Percentiles rank a stretch among this genome's conserved stretches.
Conservation (phyloP, 2,797 vertebrate genomes). For the Lacerta agilis region DNA sequence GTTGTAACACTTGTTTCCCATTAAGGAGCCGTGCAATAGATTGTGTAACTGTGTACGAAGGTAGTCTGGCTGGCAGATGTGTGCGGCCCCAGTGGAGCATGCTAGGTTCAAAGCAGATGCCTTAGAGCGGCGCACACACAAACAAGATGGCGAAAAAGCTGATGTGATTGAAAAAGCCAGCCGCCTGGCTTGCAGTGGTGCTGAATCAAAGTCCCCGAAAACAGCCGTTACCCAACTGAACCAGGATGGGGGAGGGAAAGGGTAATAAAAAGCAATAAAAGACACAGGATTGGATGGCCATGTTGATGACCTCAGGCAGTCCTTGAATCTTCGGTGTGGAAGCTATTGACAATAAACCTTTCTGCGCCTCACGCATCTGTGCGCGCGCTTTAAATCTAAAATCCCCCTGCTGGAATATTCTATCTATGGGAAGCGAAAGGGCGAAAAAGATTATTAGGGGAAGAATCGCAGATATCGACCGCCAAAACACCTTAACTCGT, state of each 20-base stretch:
- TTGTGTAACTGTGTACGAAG: constrained; percentile 84
- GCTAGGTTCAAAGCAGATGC: constrained; percentile 81
- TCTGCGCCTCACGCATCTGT: constrained; percentile 31
- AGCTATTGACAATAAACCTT: constrained; percentile 59
- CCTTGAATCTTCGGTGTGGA: constrained; percentile 41
- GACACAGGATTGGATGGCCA: constrained; percentile 36
- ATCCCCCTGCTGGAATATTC: constrained; percentile 61
- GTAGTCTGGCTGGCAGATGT: constrained; percentile 86
- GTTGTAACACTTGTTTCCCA: constrained; percentile 85
- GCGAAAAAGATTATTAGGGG: too few species aligned
- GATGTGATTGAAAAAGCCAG: constrained; percentile 82
- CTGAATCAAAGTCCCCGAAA: constrained; percentile 70
- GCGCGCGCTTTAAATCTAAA: constrained; percentile 65
- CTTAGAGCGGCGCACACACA: constrained; percentile 81
- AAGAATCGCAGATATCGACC: too few species aligned
- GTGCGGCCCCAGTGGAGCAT: constrained; percentile 79
- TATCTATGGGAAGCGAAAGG: too few species aligned
- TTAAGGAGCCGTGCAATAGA: constrained; percentile 82
- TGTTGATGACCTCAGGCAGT: constrained; percentile 50
- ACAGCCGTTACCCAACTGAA: constrained; percentile 56
- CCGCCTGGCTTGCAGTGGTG: constrained; percentile 71
- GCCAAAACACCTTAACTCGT: too few species aligned
- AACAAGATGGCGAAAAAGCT: constrained; percentile 79
- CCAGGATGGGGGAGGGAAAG: constrained; percentile 36
- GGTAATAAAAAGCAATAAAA: constrained; percentile 62